Evolutionary conservation across 2,888 invertebrate genomes (phyloP).

Genomic region (Polietes domitor): DNA sequence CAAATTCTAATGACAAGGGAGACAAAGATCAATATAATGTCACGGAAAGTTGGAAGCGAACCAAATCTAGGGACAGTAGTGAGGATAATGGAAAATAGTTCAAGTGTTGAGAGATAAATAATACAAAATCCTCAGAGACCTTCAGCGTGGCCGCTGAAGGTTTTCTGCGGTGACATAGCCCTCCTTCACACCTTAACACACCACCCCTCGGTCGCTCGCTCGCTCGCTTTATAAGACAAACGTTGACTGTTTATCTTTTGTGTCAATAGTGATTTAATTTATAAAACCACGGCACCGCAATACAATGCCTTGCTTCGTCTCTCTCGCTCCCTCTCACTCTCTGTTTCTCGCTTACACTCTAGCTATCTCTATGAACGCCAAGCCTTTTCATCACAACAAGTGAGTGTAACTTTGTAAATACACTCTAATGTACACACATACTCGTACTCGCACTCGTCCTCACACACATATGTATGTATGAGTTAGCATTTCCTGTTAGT

Average conservation of each 20-base stretch:
- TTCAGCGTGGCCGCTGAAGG: no score
- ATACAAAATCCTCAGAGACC: no score
- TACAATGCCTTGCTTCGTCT: background rate
- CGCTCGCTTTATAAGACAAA: slow-evolving; percentile 10
- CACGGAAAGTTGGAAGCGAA: no score
- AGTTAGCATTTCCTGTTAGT: slow-evolving; percentile 6
- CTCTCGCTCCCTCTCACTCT: background rate
- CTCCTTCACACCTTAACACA: background rate
- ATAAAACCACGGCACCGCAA: background rate
- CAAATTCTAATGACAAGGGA: no score
- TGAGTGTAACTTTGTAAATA: no score
- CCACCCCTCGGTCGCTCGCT: background rate
- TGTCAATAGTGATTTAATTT: slow-evolving; percentile 61
- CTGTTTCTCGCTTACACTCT: no score
- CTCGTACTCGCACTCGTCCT: background rate
- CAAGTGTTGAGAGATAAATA: no score
- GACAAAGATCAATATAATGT: no score
- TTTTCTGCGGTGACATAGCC: no score
- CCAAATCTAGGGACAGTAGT: no score
- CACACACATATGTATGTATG: slow-evolving; percentile 4
- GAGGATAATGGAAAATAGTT: no score
- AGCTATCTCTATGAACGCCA: background rate
- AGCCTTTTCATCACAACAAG: background rate
- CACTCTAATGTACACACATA: background rate
- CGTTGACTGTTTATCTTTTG: slow-evolving; percentile 48